phyloP scores from a whole-genome alignment of 2,113 vertebrate species.

The Suricata suricatta region DNA sequence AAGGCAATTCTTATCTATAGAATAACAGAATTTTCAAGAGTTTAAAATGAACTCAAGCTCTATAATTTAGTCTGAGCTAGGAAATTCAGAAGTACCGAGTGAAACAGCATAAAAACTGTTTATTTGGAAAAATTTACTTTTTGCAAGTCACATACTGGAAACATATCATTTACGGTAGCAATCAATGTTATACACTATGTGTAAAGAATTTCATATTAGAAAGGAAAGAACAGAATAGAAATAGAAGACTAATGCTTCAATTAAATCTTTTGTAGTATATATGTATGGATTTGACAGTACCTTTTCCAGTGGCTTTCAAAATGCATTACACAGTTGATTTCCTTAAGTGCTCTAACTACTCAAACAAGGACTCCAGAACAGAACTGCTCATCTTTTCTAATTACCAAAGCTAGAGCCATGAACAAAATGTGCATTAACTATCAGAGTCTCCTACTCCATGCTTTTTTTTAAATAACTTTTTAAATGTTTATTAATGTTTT shows the following conservation, averaged over 20 bases:
- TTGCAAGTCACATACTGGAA: constrained; percentile 18
- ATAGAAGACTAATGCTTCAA: background rate
- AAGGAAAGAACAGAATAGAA: background rate
- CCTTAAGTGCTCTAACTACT: background rate
- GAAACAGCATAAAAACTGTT: background rate
- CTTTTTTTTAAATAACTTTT: background rate
- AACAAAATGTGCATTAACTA: background rate
- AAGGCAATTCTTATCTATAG: background rate
- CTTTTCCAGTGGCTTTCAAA: constrained; percentile 23
- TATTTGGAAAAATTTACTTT: constrained; percentile 32
- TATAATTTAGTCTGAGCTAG: background rate
- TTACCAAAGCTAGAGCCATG: background rate
- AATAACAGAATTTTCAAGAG: background rate
- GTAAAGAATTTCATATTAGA: background rate
- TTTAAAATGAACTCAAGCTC: constrained; percentile 8
- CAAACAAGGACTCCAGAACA: background rate
- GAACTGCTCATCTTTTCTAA: background rate
- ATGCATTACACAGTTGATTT: background rate
- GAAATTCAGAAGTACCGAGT: background rate
- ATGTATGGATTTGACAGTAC: background rate
- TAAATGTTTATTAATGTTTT: too few species aligned
- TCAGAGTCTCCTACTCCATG: background rate
- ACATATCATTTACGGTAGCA: background rate
- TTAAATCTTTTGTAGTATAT: background rate
- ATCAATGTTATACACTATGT: background rate